Evolutionary conservation across 30 jellyfish, hydroid and myxozoan species (phyloP).

Genomic region (Aurelia coerulea): DNA sequence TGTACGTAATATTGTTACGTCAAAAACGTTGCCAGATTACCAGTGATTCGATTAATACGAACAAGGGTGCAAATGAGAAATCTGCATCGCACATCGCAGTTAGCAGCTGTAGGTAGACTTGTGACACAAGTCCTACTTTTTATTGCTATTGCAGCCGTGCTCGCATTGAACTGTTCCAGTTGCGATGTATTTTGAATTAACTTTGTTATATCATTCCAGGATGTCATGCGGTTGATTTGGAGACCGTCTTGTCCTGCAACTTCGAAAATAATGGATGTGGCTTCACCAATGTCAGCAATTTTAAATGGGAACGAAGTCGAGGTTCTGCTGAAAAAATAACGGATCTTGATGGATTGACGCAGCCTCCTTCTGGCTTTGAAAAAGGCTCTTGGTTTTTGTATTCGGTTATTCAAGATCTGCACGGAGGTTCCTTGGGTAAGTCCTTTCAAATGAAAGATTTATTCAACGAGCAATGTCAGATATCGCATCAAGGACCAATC

Average conservation of each 20-base stretch:
- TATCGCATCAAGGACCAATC: too few species aligned
- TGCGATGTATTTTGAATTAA: too few species aligned
- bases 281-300: constrained; percentile 28
- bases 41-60: too few species aligned
- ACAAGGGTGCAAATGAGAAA: too few species aligned
- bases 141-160: too few species aligned
- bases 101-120: too few species aligned
- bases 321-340: constrained; percentile 58
- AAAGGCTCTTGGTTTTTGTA: constrained; percentile 72
- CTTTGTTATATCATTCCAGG: constrained; percentile 35
- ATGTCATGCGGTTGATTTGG: constrained; percentile 74
- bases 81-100: too few species aligned
- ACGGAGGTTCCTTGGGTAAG: constrained; percentile 63
- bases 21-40: too few species aligned
- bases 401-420: constrained; percentile 47
- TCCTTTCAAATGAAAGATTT: background rate
- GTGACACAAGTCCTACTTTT: too few species aligned
- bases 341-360: constrained; percentile 39
- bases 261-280: constrained; percentile 77
- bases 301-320: constrained; percentile 54
- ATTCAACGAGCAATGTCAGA: too few species aligned
- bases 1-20: too few species aligned
- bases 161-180: too few species aligned
- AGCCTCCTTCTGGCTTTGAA: constrained; percentile 83
- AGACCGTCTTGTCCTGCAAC: constrained; percentile 76